Percentiles rank a stretch among this genome's conserved stretches.
These are phyloP conservation scores for Oncorhynchus kisutch DNA, from an alignment of 2,113 vertebrate genomes.

Conservation along the genomic window DNA sequence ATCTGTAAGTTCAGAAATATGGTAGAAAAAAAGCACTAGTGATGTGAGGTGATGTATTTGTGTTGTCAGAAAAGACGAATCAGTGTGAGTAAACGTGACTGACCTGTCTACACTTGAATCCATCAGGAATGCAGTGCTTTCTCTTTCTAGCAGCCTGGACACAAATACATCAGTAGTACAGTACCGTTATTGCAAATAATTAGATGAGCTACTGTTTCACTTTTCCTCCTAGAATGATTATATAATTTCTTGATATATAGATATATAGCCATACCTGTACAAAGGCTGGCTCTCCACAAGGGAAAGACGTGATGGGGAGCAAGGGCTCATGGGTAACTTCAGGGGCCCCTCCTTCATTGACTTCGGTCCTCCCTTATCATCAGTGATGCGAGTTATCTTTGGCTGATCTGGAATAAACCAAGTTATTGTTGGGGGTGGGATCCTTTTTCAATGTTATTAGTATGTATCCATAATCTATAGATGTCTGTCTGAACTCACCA, in stretches of 20 bases:
- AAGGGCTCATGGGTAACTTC: conserved; percentile 83
- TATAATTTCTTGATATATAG: too few species aligned
- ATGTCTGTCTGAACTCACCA: conserved; percentile 66
- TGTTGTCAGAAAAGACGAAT: not conserved
- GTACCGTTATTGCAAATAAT: too few species aligned
- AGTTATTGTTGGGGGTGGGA: not conserved
- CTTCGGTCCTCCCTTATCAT: conserved; percentile 57
- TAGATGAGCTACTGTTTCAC: not conserved
- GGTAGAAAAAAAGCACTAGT: not conserved
- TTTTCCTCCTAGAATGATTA: not conserved
- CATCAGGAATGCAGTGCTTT: conserved; percentile 58
- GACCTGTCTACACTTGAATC: conserved; percentile 65
- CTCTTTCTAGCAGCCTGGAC: conserved; percentile 59
- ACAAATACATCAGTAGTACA: conserved; percentile 37
- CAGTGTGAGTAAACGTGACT: conserved; percentile 10
- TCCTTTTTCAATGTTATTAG: not conserved
- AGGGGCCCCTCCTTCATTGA: conserved; percentile 58
- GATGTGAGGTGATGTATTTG: not conserved
- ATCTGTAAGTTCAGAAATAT: not conserved
- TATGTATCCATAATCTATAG: not conserved
- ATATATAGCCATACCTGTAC: conserved; percentile 63
- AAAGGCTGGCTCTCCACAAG: conserved; percentile 70
- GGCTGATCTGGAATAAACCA: conserved; percentile 62
- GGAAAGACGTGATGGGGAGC: conserved; percentile 67
- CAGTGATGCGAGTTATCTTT: conserved; percentile 70